These are phyloP conservation scores for Rhadina sibilatrix DNA, from an alignment of 2,113 vertebrate genomes.

Conservation along the genomic window DNA sequence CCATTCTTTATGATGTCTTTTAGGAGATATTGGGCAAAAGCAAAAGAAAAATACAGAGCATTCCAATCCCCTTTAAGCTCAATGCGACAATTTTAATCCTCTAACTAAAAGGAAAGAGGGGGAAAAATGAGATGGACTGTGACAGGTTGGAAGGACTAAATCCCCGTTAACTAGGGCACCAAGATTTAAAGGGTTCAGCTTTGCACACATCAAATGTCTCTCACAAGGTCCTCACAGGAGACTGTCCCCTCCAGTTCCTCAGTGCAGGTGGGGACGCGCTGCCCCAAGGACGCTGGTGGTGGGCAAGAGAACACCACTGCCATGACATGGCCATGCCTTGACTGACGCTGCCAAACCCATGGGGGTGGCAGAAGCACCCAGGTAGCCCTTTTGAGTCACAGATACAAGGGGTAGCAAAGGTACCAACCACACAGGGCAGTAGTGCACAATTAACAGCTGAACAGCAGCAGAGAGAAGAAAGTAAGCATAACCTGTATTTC, in stretches of 20 bases:
- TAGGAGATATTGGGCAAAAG: background rate
- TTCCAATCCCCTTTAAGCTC: conserved; percentile 29
- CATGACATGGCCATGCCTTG: background rate
- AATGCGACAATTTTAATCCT: conserved; percentile 21
- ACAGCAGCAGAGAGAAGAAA: background rate
- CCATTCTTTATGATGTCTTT: background rate
- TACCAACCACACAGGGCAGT: background rate
- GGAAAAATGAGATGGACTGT: conserved; percentile 28
- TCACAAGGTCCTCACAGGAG: background rate
- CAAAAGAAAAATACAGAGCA: conserved; percentile 2
- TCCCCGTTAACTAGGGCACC: conserved; percentile 31
- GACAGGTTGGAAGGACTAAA: conserved; percentile 49
- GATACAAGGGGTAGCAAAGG: background rate
- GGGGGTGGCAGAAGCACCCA: background rate
- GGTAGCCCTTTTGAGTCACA: background rate
- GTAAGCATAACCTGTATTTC: background rate
- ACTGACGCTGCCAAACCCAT: background rate
- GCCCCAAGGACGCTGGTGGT: accelerated
- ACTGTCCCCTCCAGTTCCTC: background rate
- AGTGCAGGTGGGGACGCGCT: background rate
- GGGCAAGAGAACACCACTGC: background rate
- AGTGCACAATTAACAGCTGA: background rate
- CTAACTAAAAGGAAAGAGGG: conserved; percentile 7
- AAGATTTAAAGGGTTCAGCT: conserved; percentile 41
- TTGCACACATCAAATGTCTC: background rate